These are phyloP conservation scores for Ptychadena robeensis DNA, from an alignment of 2,797 vertebrate genomes.

Conservation along the genomic window DNA sequence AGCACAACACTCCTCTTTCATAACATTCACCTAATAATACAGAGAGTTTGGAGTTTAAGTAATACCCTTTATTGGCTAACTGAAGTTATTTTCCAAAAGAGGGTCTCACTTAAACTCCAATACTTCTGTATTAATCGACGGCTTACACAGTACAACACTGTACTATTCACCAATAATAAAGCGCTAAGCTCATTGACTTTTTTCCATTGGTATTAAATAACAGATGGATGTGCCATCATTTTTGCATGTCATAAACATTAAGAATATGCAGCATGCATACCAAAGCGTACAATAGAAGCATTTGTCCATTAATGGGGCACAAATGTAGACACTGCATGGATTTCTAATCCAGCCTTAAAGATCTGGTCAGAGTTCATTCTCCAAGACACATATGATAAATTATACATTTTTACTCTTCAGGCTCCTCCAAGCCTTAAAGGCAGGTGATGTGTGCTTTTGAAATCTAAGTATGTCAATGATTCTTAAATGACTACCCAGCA, in stretches of 20 bases:
- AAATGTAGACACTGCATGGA: background rate
- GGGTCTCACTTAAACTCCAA: no score
- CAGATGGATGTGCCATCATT: background rate
- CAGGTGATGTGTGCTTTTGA: background rate
- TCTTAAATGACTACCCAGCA: constrained; percentile 7
- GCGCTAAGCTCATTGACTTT: background rate
- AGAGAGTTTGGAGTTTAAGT: no score
- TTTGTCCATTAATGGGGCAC: background rate
- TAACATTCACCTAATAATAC: background rate
- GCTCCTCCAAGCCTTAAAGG: background rate
- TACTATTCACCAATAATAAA: no score
- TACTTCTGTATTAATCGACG: no score
- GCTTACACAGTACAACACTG: no score
- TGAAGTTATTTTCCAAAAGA: no score
- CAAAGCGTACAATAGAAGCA: background rate
- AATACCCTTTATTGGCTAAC: no score
- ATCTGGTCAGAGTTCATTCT: background rate
- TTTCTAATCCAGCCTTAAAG: background rate
- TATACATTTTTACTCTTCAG: background rate
- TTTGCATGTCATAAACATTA: background rate
- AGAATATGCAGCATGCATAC: background rate
- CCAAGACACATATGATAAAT: background rate
- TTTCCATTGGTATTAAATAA: background rate
- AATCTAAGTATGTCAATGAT: background rate
- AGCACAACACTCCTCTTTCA: background rate